phyloP scores from a whole-genome alignment of 1,140 invertebrate species.

The Magallana ariakensis region DNA sequence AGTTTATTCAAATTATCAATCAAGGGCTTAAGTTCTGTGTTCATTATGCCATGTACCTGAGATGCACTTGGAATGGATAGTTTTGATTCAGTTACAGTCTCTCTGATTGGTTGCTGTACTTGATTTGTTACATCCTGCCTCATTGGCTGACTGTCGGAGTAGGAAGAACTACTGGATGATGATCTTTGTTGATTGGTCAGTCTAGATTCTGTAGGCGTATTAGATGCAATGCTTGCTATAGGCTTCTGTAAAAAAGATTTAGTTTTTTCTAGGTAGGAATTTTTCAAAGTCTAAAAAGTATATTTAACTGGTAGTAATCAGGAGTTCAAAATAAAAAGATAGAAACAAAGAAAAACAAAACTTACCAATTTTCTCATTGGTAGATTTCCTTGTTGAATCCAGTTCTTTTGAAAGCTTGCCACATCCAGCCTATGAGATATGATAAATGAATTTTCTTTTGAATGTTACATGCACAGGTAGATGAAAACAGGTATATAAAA shows the following conservation, averaged over 20 bases:
- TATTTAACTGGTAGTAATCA: too few species aligned
- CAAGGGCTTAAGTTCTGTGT: not conserved
- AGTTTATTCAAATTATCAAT: not conserved
- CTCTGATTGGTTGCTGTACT: slow-evolving; percentile 23
- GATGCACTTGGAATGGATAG: not conserved
- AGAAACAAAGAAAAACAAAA: not conserved
- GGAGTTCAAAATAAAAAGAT: too few species aligned
- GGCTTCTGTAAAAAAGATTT: slow-evolving; percentile 15
- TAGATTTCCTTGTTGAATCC: slow-evolving; percentile 22
- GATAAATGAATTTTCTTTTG: not conserved
- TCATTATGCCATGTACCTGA: not conserved
- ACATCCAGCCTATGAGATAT: slow-evolving; percentile 1
- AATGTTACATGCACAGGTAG: too few species aligned
- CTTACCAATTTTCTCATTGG: slow-evolving; percentile 1
- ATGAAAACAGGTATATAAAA: too few species aligned
- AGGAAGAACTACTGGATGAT: not conserved
- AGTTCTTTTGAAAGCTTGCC: slow-evolving; percentile 24
- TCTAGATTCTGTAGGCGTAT: not conserved
- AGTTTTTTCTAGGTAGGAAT: not conserved
- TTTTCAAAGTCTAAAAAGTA: too few species aligned
- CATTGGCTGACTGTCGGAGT: not conserved
- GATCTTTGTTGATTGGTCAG: slow-evolving; percentile 11
- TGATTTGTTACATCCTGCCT: slow-evolving; percentile 10
- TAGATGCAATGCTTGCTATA: not conserved
- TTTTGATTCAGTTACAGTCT: not conserved